Base-by-base conservation (phyloP, 1,140 invertebrate species). In the Akabosia matsudoensis region DNA sequence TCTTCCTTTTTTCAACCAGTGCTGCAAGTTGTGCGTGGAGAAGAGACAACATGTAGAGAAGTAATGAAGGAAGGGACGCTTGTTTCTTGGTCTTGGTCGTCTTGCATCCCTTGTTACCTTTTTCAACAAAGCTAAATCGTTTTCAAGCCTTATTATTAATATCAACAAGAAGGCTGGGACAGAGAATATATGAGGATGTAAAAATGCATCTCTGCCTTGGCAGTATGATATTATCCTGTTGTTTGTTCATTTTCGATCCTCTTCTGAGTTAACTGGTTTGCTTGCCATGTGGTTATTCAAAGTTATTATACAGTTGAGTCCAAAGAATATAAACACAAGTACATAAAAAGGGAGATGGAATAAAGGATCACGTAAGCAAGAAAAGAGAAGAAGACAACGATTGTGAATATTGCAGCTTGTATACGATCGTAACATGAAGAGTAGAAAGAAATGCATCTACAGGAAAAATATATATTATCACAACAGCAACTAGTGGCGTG, bases 131-230 rank as follows among this genome's bases (percentile, higher is more conserved):
- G 54, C 54, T 56, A 31, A 67, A 67, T 28, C 61, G 61, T 67
- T 67, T 67, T 67, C 61, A 67, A 67, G 61, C 61, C 61, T 30
- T 28, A 67, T 67, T 67, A 67, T 67, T 67, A 67, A 30, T 67
- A 67, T 67, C 61, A 67, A 67, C 26, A 67, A 67, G 61, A 31
- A 67, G 61, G 61, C 7, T 16, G 61, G 61, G 10, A 14, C 61
- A 67, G 7, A 7, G 7, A 18, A 45, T 4, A 22, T 24, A 56
- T 56, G 24, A 56, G 22, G 14, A 56, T 56, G 24, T 56, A 56
- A 56, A n/a, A 56, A n/a, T 13, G 4, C 13, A 56, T 22, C 54
- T n/a, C 54, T 13, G 37, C 7, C 37, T n/a, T n/a, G 37, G 37
- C 7, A 45, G 10, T 56, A 56, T 56, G 54, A 56, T 56, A 56